Evolutionary conservation across 2,797 vertebrate species (phyloP).

Genomic region (Pantherophis alleghaniensis): DNA sequence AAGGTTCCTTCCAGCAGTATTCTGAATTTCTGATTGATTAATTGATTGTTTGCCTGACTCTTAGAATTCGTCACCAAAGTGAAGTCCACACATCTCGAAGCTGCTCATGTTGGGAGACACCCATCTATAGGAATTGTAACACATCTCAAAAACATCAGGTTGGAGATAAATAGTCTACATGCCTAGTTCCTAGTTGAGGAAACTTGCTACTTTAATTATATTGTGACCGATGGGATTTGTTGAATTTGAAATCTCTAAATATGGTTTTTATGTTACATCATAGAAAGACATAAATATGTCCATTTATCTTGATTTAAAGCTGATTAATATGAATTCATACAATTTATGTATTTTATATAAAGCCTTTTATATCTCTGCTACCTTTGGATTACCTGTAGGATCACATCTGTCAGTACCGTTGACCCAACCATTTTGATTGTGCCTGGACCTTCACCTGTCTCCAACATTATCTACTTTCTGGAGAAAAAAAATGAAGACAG

Average conservation of each 20-base stretch:
- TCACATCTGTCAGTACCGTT: not conserved
- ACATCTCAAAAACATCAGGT: not conserved
- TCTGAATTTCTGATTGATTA: too few relatives aligned
- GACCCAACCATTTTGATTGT: not conserved
- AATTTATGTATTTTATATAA: not conserved
- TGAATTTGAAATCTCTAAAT: not conserved
- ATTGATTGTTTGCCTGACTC: not conserved
- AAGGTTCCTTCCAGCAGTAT: too few relatives aligned
- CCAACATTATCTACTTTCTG: not conserved
- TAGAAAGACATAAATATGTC: not conserved
- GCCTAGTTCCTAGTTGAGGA: not conserved
- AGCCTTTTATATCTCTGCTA: not conserved
- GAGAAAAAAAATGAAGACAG: not conserved
- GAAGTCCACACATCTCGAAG: not conserved
- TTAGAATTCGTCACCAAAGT: not conserved
- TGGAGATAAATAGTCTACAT: not conserved
- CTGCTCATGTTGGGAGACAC: not conserved
- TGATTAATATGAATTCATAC: not conserved
- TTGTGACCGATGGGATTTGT: not conserved
- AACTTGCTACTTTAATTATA: not conserved
- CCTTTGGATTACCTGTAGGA: not conserved
- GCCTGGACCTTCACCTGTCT: not conserved
- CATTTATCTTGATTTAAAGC: not conserved
- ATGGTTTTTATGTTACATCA: not conserved
- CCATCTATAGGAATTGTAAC: not conserved